Percentiles rank a stretch among this genome's conserved stretches.
phyloP scores from a whole-genome alignment of 2,113 vertebrate species.

The Hyla sarda region DNA sequence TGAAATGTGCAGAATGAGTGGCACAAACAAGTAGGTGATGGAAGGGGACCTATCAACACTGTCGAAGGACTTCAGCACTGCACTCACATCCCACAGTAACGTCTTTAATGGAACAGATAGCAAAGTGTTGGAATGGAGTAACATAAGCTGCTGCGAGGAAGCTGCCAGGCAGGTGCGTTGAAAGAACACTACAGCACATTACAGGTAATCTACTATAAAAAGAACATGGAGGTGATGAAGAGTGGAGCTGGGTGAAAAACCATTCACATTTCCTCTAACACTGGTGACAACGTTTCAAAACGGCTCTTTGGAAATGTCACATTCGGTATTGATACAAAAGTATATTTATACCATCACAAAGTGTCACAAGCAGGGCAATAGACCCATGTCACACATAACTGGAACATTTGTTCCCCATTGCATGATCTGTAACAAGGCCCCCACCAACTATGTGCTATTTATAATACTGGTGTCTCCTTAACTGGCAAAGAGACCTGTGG shows the following conservation, averaged over 20 bases:
- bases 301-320: not conserved
- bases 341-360: not conserved
- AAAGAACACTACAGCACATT: slow-evolving; percentile 29
- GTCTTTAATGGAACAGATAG: slow-evolving; percentile 54
- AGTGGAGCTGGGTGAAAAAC: not conserved
- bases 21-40: slow-evolving; percentile 56
- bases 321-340: not conserved
- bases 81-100: slow-evolving; percentile 49
- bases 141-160: slow-evolving; percentile 28
- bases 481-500: too few species aligned
- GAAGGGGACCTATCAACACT: slow-evolving; percentile 53
- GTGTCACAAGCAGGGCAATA: not conserved
- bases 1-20: slow-evolving; percentile 41
- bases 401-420: too few species aligned
- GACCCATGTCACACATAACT: too few species aligned
- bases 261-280: not conserved
- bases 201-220: slow-evolving; percentile 50
- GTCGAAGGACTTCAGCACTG: slow-evolving; percentile 49
- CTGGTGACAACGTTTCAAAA: not conserved
- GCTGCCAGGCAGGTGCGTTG: slow-evolving; percentile 51
- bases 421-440: too few species aligned
- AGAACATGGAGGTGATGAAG: slow-evolving; percentile 18
- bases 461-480: too few species aligned
- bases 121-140: slow-evolving; percentile 55
- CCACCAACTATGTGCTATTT: too few species aligned